Conservation (phyloP, 1,140 invertebrate genomes). For the Brachionus rubens region DNA sequence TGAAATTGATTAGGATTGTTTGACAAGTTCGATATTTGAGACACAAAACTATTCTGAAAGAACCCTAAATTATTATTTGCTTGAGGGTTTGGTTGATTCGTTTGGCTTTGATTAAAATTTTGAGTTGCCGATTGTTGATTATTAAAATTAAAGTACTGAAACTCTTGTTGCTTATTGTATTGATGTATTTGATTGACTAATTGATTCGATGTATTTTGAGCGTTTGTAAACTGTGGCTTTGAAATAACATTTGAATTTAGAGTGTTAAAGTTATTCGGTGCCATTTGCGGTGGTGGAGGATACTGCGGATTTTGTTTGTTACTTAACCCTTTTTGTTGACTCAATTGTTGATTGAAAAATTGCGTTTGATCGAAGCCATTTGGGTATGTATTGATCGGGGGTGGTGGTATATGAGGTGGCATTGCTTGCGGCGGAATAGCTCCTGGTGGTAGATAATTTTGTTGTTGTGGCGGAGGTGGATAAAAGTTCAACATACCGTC, state of each 20-base stretch:
- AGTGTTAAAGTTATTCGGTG: background rate
- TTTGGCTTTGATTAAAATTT: background rate
- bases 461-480: background rate
- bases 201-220: background rate
- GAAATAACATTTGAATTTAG: background rate
- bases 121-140: background rate
- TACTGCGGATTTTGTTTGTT: background rate
- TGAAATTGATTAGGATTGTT: constrained; percentile 5
- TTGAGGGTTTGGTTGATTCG: background rate
- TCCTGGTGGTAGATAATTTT: background rate
- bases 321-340: too few species aligned
- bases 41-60: constrained; percentile 5
- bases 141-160: background rate
- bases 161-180: background rate
- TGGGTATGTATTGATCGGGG: background rate
- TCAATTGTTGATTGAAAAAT: background rate
- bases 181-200: constrained; percentile 2
- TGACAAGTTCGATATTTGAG: background rate
- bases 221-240: background rate
- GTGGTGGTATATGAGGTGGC: background rate
- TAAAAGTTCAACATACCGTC: background rate
- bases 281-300: background rate
- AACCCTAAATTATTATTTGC: constrained; percentile 1
- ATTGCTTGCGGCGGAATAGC: background rate
- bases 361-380: constrained; percentile 2